Percentiles rank a stretch among this genome's conserved stretches.
Conservation (phyloP, 2,797 vertebrate genomes). For the Lagodon rhomboides region DNA sequence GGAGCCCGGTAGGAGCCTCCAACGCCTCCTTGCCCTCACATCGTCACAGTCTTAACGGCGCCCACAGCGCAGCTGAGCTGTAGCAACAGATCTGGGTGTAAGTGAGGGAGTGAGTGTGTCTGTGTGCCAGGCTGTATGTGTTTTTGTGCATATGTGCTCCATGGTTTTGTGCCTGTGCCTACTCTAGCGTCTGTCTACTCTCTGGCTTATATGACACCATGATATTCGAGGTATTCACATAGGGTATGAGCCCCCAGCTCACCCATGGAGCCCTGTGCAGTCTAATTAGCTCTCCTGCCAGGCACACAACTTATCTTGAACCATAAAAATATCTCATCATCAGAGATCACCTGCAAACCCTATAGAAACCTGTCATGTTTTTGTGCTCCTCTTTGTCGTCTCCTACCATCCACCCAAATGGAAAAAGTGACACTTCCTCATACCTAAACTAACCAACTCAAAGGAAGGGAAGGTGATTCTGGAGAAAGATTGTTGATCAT, state of each 20-base stretch:
- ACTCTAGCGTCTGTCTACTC: slow-evolving; percentile 32
- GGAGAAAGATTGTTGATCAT: too few species aligned
- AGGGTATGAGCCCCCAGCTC: slow-evolving; percentile 17
- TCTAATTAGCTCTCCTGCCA: slow-evolving; percentile 65
- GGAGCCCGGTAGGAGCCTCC: slow-evolving; percentile 63
- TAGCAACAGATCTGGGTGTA: slow-evolving; percentile 53
- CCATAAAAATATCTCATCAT: slow-evolving; percentile 16
- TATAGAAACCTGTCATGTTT: slow-evolving; percentile 14
- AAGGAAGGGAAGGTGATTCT: too few species aligned
- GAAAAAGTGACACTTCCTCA: not conserved
- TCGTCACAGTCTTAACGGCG: slow-evolving; percentile 53
- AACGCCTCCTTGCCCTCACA: slow-evolving; percentile 63
- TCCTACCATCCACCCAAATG: not conserved
- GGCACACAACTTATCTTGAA: not conserved
- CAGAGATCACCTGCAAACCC: slow-evolving; percentile 6
- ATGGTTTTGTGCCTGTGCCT: not conserved
- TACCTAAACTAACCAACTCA: too few species aligned
- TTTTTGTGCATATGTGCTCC: slow-evolving; percentile 27
- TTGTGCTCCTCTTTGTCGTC: not conserved
- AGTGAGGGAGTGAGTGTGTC: slow-evolving; percentile 46
- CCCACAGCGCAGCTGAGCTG: slow-evolving; percentile 79
- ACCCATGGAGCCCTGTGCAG: slow-evolving; percentile 25
- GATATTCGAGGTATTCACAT: slow-evolving; percentile 14
- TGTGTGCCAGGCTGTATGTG: slow-evolving; percentile 20
- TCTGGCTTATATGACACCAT: slow-evolving; percentile 11